Base-by-base conservation (phyloP, 2,113 vertebrate genomes). In the Hyperopisus bebe region DNA sequence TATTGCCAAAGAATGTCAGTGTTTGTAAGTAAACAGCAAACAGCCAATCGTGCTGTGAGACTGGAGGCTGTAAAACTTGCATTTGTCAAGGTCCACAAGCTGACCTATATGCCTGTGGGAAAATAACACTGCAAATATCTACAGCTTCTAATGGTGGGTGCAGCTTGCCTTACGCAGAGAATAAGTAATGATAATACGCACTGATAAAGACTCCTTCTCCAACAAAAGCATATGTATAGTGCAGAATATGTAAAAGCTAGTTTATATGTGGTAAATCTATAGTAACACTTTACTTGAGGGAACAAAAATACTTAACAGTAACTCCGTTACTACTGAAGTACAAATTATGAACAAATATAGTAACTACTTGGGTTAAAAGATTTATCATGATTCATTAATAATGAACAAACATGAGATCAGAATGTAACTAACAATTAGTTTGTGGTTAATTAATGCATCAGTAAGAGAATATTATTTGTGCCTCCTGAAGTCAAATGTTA, bases 21-120 rank as follows among this genome's bases (percentile, higher is more conserved):
- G 13, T 31, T 74, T 31, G 13, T 39, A 35, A 39, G 70, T 39
- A 77, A 77, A 77, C 70, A 88, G 55, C 31, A 88, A 66, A 46
- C 19, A 35, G 87, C 15, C 21, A 47, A 7, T 70, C 62, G 1
- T 70, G 87, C 42, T 44, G 24, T 62, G 42, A n/a, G 62, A 35
- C 39, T 70, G 44, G 35, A 27, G 62, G 55, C 58, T 47, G 42
- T 88, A 47, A 48, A 58, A 88, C 11, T 70, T 44, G 24, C 87
- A 62, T 66, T 88, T 55, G 86, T 35, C 53, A 35, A 62, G 35
- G 39, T 88, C 35, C 35, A 46, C 27, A 10, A 31, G 21, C 35
- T 88, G 53, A 62, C 86, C 51, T 88, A 88, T 21, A 88, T 88
- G 35, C 15, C 48, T 88, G 53, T 0, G 35, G 53, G 86, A 88